Conservation (phyloP, 1,140 invertebrate species). For the Temnothorax longispinosus region DNA sequence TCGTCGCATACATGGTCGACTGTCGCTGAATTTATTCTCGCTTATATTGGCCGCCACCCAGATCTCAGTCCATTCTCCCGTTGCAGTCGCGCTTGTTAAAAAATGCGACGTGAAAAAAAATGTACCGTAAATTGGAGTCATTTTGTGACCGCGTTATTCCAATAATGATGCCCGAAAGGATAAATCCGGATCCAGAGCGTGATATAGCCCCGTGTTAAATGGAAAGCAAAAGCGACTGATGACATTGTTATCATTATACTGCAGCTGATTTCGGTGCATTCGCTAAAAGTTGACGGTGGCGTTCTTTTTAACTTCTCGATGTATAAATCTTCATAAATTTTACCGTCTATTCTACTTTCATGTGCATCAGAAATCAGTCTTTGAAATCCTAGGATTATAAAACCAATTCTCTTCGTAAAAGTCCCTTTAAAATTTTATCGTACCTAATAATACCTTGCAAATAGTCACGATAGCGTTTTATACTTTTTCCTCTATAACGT, state of each 20-base stretch:
- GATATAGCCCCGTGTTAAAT: not conserved
- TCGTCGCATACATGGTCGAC: conserved; percentile 12
- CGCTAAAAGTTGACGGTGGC: not conserved
- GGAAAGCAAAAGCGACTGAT: not conserved
- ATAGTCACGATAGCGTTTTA: not conserved
- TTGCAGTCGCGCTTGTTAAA: conserved; percentile 11
- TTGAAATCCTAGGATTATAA: not conserved
- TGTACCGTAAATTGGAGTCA: conserved; percentile 8
- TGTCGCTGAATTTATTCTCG: conserved; percentile 36
- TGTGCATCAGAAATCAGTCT: not conserved
- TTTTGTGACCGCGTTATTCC: not conserved
- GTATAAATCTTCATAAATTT: conserved; percentile 19
- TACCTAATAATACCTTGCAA: not conserved
- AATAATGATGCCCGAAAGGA: not conserved
- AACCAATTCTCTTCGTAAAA: not conserved
- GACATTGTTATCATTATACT: not conserved
- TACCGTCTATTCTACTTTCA: not conserved
- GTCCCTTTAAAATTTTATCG: not conserved
- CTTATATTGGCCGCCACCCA: conserved; percentile 40
- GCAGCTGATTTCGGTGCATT: not conserved
- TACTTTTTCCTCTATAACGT: not conserved
- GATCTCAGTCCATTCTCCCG: conserved; percentile 4
- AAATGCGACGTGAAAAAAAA: conserved; percentile 10
- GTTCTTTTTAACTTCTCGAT: not conserved
- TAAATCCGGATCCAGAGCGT: conserved; percentile 5